phyloP scores from a whole-genome alignment of 2,888 invertebrate species.

The Athalia circularis region DNA sequence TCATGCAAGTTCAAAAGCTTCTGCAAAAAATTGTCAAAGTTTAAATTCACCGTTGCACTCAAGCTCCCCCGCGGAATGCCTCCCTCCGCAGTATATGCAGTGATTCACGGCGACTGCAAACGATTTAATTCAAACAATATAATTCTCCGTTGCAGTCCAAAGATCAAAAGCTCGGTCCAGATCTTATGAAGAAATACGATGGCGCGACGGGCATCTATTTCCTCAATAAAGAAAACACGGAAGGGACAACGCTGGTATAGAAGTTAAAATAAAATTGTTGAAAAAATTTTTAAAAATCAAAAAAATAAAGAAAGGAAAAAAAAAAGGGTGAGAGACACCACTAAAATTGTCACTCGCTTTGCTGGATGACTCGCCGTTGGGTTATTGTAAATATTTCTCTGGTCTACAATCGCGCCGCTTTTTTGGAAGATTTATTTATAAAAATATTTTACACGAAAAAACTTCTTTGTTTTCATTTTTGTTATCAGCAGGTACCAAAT shows the following conservation, averaged over 20 bases:
- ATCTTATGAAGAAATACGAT: background rate
- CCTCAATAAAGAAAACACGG: slow-evolving; percentile 23
- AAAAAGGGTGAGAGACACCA: background rate
- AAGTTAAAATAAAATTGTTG: background rate
- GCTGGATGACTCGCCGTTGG: background rate
- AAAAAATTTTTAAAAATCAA: slow-evolving; percentile 5
- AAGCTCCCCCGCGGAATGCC: no score
- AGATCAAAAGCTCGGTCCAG: slow-evolving; percentile 20
- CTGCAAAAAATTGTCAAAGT: no score
- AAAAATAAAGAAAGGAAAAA: background rate
- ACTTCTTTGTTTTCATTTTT: background rate
- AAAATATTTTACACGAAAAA: no score
- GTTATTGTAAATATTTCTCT: slow-evolving; percentile 14
- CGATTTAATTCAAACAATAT: no score
- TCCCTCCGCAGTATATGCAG: no score
- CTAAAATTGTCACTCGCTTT: slow-evolving; percentile 20
- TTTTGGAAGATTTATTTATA: background rate
- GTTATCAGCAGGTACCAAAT: slow-evolving; percentile 21
- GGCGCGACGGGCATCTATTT: background rate
- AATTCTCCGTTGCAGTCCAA: background rate
- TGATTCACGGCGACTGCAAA: no score
- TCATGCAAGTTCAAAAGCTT: no score
- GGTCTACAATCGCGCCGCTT: background rate
- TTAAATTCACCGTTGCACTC: no score
- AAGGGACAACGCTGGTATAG: no score